Conservation (phyloP, 92 coral and sea anemone genomes). For the Umimayanthus chanpuru region DNA sequence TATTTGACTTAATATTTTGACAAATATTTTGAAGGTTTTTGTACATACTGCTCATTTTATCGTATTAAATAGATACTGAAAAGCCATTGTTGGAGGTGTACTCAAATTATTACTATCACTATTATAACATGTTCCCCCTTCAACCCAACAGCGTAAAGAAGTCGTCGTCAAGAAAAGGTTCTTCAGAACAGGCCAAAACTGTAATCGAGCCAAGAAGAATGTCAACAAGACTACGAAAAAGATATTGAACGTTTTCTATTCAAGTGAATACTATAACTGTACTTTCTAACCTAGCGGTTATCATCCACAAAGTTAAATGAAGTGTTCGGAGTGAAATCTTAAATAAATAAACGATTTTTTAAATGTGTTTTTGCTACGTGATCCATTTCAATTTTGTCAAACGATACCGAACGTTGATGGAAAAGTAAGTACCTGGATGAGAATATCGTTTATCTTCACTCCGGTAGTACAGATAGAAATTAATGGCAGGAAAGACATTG, state of each 20-base stretch:
- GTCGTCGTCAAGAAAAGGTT: background rate
- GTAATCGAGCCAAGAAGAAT: background rate
- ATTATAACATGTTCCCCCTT: background rate
- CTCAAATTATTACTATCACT: background rate
- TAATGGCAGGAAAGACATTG: background rate
- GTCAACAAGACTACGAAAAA: constrained; percentile 25
- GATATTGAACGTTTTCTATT: background rate
- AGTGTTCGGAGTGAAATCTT: background rate
- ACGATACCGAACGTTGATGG: background rate
- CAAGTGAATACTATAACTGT: background rate
- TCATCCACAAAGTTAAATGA: background rate
- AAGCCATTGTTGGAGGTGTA: too few relatives aligned
- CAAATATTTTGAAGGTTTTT: too few relatives aligned
- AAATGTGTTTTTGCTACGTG: background rate
- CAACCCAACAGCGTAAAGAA: constrained; percentile 5
- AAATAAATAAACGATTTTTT: background rate
- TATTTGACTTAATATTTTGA: too few relatives aligned
- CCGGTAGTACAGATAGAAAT: background rate
- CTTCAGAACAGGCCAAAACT: background rate
- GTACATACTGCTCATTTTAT: too few relatives aligned
- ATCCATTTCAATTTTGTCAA: background rate
- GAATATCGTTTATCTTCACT: background rate
- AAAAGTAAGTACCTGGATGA: too few relatives aligned
- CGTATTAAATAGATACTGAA: background rate
- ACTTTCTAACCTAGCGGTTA: background rate